Percentiles rank a stretch among this genome's conserved stretches.
Evolutionary conservation across 1,140 invertebrate genomes (phyloP).

Genomic region (Acromyrmex charruanus): DNA sequence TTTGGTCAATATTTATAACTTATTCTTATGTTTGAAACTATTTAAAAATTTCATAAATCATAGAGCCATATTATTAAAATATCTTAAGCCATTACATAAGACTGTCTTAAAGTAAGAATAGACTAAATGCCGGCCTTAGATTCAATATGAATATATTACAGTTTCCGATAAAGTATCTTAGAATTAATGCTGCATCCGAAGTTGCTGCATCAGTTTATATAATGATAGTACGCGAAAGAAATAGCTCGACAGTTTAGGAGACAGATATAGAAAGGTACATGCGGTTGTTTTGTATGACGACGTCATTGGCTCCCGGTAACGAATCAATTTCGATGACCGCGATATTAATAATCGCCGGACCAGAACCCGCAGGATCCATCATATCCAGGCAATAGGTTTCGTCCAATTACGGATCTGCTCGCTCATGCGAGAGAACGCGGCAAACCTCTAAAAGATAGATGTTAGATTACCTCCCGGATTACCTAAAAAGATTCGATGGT

Average conservation of each 20-base stretch:
- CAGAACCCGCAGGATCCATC: slow-evolving; percentile 66
- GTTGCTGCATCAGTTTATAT: background rate
- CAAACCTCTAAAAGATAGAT: slow-evolving; percentile 44
- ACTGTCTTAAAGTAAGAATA: too few species aligned
- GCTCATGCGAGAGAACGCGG: slow-evolving; percentile 42
- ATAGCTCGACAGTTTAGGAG: background rate
- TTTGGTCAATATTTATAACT: background rate
- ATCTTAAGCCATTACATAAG: too few species aligned
- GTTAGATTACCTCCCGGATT: slow-evolving; percentile 43
- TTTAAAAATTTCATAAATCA: too few species aligned
- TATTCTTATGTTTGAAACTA: too few species aligned
- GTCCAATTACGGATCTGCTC: slow-evolving; percentile 63
- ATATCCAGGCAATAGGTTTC: slow-evolving; percentile 63
- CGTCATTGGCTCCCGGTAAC: slow-evolving; percentile 51
- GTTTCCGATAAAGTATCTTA: too few species aligned
- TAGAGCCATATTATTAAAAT: too few species aligned
- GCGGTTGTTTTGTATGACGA: slow-evolving; percentile 48
- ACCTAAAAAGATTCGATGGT: slow-evolving; percentile 29
- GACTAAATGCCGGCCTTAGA: too few species aligned
- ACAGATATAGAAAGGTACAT: background rate
- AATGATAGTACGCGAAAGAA: slow-evolving; percentile 23
- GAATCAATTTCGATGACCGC: slow-evolving; percentile 62
- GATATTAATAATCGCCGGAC: slow-evolving; percentile 66
- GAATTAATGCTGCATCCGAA: background rate
- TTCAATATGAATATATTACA: background rate